These are phyloP conservation scores for Melierax canorus DNA, from an alignment of 2,113 vertebrate species.

Conservation along the genomic window DNA sequence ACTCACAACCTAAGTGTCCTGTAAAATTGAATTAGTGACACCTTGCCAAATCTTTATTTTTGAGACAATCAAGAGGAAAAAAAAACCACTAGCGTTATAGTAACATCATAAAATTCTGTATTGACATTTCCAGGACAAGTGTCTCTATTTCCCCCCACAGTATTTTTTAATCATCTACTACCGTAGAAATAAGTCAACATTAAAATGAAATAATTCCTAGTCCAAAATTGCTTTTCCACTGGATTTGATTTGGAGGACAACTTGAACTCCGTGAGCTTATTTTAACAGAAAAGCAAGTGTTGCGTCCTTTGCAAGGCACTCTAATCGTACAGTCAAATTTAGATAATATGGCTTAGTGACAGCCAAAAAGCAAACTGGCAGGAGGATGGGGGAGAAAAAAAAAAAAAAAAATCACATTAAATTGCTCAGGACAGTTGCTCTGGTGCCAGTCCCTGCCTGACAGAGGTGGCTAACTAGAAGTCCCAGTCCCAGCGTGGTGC, in stretches of 20 bases:
- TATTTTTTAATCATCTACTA: not conserved
- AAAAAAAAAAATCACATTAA: too few species aligned
- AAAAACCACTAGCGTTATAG: not conserved
- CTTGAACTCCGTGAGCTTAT: not conserved
- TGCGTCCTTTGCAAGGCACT: not conserved
- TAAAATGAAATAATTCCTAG: not conserved
- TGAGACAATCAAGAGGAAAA: not conserved
- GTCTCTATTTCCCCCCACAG: not conserved
- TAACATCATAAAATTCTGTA: not conserved
- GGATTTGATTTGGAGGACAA: not conserved
- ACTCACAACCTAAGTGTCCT: not conserved
- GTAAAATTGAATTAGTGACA: not conserved
- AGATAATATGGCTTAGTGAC: not conserved
- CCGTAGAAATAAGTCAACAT: not conserved
- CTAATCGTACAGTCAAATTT: not conserved
- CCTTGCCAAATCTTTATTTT: not conserved
- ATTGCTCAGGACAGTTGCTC: not conserved
- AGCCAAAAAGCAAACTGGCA: not conserved
- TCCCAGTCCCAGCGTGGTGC: rapidly evolving
- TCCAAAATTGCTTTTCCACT: not conserved
- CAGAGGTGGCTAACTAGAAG: not conserved
- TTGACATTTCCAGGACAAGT: not conserved
- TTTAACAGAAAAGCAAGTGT: not conserved
- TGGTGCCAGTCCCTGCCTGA: not conserved
- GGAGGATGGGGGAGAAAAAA: not conserved